phyloP scores from a whole-genome alignment of 1,140 invertebrate genomes.

The Drosophila mauritiana region DNA sequence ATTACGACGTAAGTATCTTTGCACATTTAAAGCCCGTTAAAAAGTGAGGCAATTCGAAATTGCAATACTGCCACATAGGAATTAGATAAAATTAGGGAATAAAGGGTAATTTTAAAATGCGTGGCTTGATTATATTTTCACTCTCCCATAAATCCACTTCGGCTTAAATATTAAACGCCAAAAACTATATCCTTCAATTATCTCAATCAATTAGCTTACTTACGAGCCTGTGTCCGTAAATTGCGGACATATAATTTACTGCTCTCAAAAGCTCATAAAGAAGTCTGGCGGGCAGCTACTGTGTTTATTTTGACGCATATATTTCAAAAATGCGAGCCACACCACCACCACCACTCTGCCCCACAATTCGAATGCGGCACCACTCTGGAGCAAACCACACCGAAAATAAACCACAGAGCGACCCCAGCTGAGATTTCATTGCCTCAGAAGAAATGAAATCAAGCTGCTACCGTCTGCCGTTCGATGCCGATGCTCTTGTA shows the following conservation, averaged over 20 bases:
- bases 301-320: constrained; percentile 67
- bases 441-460: constrained; percentile 58
- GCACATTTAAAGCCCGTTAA: neutral
- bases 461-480: constrained; percentile 39
- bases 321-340: constrained; percentile 49
- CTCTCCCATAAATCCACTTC: neutral
- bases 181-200: constrained; percentile 45
- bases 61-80: neutral
- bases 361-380: too few relatives aligned
- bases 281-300: constrained; percentile 57
- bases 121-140: neutral
- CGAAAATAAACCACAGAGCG: constrained; percentile 26
- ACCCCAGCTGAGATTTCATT: constrained; percentile 47
- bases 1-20: too few relatives aligned
- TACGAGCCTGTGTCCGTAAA: constrained; percentile 33
- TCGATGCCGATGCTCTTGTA: constrained; percentile 34
- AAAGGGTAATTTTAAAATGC: too few relatives aligned
- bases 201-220: constrained; percentile 47
- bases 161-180: neutral
- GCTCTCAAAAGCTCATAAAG: constrained; percentile 57
- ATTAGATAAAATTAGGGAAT: too few relatives aligned
- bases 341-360: constrained; percentile 8
- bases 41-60: neutral
- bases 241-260: constrained; percentile 53
- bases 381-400: neutral